Conservation (phyloP, 2,797 vertebrate genomes). For the Synaphobranchus kaupii region DNA sequence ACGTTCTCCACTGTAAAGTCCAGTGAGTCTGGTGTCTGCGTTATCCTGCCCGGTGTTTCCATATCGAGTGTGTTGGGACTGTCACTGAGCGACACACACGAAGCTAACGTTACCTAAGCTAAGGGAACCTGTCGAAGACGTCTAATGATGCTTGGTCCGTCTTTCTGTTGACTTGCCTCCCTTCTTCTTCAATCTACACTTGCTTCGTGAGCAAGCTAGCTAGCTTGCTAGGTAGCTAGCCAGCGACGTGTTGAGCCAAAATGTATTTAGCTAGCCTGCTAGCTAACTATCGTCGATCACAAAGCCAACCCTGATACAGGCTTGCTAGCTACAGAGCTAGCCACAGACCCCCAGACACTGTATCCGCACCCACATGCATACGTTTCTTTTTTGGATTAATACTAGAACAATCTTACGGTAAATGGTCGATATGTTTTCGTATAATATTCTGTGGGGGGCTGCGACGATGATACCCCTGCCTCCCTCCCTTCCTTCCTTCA, state of each 20-base stretch:
- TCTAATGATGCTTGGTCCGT: not conserved
- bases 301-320: conserved; percentile 20
- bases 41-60: conserved; percentile 73
- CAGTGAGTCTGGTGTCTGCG: conserved; percentile 70
- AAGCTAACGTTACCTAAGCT: not conserved
- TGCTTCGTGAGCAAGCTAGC: not conserved
- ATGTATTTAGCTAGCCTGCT: conserved; percentile 45
- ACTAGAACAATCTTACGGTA: not conserved
- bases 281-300: conserved; percentile 58
- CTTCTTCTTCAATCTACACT: not conserved
- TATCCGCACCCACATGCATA: conserved; percentile 4
- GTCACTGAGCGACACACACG: conserved; percentile 52
- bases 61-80: conserved; percentile 68
- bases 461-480: conserved; percentile 1
- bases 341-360: conserved; percentile 9
- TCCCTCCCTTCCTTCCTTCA: conserved; percentile 49
- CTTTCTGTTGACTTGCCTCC: conserved; percentile 17
- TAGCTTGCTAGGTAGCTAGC: conserved; percentile 41
- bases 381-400: not conserved
- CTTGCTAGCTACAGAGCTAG: conserved; percentile 5
- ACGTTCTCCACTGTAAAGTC: conserved; percentile 98
- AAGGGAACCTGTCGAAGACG: not conserved
- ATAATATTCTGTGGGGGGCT: not conserved
- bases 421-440: not conserved
- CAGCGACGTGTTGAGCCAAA: conserved; percentile 27